Evolutionary conservation across 2,113 vertebrate species (phyloP), one percentile per base, ranked within the genome.

Genomic region (Campylomormyrus numenius): DNA sequence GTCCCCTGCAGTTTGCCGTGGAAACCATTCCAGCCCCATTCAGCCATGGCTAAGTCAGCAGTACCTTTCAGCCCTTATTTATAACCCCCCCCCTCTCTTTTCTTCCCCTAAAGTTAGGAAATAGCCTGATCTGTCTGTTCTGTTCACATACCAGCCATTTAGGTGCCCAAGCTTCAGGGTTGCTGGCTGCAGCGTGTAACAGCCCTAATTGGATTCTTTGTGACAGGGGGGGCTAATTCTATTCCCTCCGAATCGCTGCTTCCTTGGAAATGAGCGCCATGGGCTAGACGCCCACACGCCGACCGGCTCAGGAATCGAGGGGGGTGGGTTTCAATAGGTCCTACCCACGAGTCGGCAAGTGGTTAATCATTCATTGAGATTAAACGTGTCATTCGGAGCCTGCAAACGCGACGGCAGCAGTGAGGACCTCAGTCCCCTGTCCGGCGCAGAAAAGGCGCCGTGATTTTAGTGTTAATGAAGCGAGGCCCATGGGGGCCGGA

Each of bases 321-420:
- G 48, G 31, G 87, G 2, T 39, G 31, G 35, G 19, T 1, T 31
- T 45, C 19, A 46, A 35, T 46, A 62, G 24, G 77, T 17, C 77
- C 50, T 10, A 11, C 35, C 66, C 88, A 48, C 5, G 35, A 42
- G 74, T 77, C 5, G 42, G 19, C 24, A 48, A 74, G 62, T 8
- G 13, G 21, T 56, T 88, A 66, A 58, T 84, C 49, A 46, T 89
- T 62, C 80, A 52, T 84, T 56, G 80, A 85, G 77, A 85, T 85
- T 46, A 89, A 46, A 89, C 46, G 52, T 35, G 35, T 89, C 77
- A 62, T 35, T 42, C 42, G 13, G 13, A 62, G 27, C 11, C 80
- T 0, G 17, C 89, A 89, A 89, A 85, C 52, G 46, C 35, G 19
- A 19, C 27, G 1, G 19, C 52, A 27, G 49, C 31, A 4, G 21